Conservation (phyloP, 1,140 invertebrate species). For the Cotesia glomerata region DNA sequence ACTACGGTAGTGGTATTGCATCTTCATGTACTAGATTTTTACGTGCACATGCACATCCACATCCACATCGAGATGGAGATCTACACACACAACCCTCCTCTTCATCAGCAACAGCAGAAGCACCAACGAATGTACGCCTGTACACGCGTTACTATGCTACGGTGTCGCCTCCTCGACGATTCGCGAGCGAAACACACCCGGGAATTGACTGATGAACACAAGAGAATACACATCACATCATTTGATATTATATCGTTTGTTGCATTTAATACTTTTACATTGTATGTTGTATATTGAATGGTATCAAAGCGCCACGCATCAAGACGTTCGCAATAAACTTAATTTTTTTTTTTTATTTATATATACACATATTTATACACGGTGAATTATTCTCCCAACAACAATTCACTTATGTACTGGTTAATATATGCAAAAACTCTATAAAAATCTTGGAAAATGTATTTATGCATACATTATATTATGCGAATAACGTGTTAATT, state of each 20-base stretch:
- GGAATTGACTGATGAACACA: neutral
- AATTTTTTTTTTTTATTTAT: too few species aligned
- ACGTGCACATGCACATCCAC: too few species aligned
- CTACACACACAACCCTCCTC: neutral
- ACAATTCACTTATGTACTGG: neutral
- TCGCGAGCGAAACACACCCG: slow-evolving; percentile 28
- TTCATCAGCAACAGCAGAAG: too few species aligned
- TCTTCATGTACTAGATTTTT: slow-evolving; percentile 15
- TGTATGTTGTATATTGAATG: too few species aligned
- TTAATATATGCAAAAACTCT: too few species aligned
- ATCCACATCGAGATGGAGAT: too few species aligned
- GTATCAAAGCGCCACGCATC: slow-evolving; percentile 22
- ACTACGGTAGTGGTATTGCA: slow-evolving; percentile 40
- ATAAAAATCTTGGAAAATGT: too few species aligned
- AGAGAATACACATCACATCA: neutral
- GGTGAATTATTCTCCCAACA: neutral
- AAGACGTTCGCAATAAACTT: slow-evolving; percentile 7
- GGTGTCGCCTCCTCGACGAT: slow-evolving; percentile 44
- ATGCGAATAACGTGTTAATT: too few species aligned
- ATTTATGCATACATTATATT: too few species aligned
- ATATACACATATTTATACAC: slow-evolving; percentile 1
- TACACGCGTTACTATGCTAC: slow-evolving; percentile 58
- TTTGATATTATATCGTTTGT: too few species aligned
- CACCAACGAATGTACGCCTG: neutral
- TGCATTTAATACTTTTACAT: neutral